Base-by-base conservation (phyloP, 2,797 vertebrate species). In the Florisuga fusca region DNA sequence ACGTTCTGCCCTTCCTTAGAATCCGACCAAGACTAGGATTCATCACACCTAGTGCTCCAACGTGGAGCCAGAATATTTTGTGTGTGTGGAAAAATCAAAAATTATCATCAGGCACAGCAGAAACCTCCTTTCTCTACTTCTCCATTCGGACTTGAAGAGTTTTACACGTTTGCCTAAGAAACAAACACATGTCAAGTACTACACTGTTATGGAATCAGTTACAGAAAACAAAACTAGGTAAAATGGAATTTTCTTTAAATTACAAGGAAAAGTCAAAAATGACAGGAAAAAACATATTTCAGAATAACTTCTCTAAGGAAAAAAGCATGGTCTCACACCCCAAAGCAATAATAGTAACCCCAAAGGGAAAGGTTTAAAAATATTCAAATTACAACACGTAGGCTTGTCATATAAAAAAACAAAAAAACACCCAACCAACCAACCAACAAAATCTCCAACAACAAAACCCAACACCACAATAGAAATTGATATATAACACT, bases 111-210 rank as follows among this genome's bases (percentile, higher is more conserved):
- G 97, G 96, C 94, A 97, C 94, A 97, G 96, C 96, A 96, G 97
- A 98, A 97, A 97, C 95, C 91, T 98, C 97, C 96, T 97, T 97
- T 97, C 94, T 97, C 96, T 98, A 97, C 86, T 96, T 95, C 96
- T 97, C 96, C 96, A 95, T 95, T 97, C 51, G 61, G 95, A 96
- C 92, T 94, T 97, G 97, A 97, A 94, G 96, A 97, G 66, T 97
- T 97, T 96, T 98, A 98, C 95, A 98, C 87, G 16, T 98, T 98
- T 98, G 97, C 97, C 97, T 98, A 98, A 97, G 97, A 96, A 98
- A 98, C 95, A 98, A 98, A 98, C 96, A 98, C 91, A 97, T 86
- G 96, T 97, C 96, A 98, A 95, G 95, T 85, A 97, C 96, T 97
- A 96, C 81, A 94, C 92, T 96, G 87, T 92, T 95, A 93, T 31